Percentiles rank a stretch among this genome's conserved stretches.
Evolutionary conservation across 2,888 invertebrate genomes (phyloP).

Genomic region (Cheilosia pagana): DNA sequence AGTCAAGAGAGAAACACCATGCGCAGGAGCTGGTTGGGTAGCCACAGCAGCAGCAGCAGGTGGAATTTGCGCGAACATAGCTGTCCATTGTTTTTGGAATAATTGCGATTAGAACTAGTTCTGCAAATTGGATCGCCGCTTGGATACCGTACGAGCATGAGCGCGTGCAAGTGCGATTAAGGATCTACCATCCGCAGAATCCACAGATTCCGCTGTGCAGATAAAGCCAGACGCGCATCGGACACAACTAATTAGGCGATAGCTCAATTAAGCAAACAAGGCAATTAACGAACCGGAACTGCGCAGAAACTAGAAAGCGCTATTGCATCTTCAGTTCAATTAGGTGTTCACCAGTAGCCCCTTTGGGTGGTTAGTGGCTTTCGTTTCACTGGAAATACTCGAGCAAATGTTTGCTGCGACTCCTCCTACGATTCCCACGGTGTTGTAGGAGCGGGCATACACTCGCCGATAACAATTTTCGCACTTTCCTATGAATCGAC

Average conservation of each 20-base stretch:
- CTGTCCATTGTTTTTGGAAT: constrained; percentile 74
- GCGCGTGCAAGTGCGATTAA: constrained; percentile 50
- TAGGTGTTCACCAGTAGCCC: constrained; percentile 7
- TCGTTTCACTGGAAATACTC: background rate
- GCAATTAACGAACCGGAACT: constrained; percentile 75
- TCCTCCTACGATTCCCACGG: constrained; percentile 53
- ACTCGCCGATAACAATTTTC: constrained; percentile 20
- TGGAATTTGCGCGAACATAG: constrained; percentile 71
- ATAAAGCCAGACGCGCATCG: constrained; percentile 71
- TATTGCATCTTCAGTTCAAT: constrained; percentile 32
- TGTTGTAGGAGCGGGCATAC: background rate
- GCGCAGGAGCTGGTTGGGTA: background rate
- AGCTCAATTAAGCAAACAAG: constrained; percentile 79
- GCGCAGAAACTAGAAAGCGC: constrained; percentile 38
- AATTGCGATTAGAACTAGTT: constrained; percentile 75
- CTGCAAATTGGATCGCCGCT: constrained; percentile 71
- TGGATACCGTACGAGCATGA: constrained; percentile 51
- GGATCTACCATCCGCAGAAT: constrained; percentile 59
- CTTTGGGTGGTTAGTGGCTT: background rate
- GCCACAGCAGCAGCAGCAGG: constrained; percentile 60
- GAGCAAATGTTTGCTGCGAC: constrained; percentile 21
- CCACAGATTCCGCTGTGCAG: constrained; percentile 61
- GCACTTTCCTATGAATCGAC: constrained; percentile 15
- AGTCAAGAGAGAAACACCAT: constrained; percentile 50
- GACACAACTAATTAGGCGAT: constrained; percentile 78